Base-by-base conservation (phyloP, 2,113 vertebrate species). In the Casuarius casuarius region DNA sequence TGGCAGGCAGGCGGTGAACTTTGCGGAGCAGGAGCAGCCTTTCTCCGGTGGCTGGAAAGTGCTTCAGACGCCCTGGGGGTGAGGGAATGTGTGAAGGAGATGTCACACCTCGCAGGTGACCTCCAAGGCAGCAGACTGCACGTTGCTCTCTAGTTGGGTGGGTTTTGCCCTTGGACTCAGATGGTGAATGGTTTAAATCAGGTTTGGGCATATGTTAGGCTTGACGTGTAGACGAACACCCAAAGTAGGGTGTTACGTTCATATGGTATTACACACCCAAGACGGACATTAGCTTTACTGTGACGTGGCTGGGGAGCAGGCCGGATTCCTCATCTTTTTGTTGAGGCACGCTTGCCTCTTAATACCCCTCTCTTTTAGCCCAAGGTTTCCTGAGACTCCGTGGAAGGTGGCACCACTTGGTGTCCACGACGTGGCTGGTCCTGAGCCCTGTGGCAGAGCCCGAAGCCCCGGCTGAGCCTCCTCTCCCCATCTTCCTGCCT, bases 91-190 rank as follows among this genome's bases (percentile, higher is more conserved):
- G 35, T n/a, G 10, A 44, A 17, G 16, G 23, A 49, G 61, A 10
- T 79, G n/a, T 28, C 33, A n/a, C 1, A 31, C 31, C 67, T 16
- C 19, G 8, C 12, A 46, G 10, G 15, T 6, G 44, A 44, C 31
- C 31, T 13, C 22, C 21, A 2, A 0, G 2, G 31, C 71, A 33
- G 25, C n/a, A 8, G 16, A 19, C 35, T 15, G 56, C 0, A 3
- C 23, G 2, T 51, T 9, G 51, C 21, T 71, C 51, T n/a, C 1
- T 0, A 42, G 3, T 2, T 13, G 10, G 52, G 15, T 49, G 4
- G 8, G 17, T 54, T 78, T 49, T 28, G 3, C 67, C 10, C n/a
- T 73, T 44, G 49, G 42, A 20, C 46, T 46, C 21, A 46, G 46
- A 18, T 5, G 18, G 8, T 33, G 23, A 61, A 4, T 33, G 28